These are phyloP conservation scores for Laupala kohalensis DNA, from an alignment of 1,140 invertebrate species.

Conservation along the genomic window DNA sequence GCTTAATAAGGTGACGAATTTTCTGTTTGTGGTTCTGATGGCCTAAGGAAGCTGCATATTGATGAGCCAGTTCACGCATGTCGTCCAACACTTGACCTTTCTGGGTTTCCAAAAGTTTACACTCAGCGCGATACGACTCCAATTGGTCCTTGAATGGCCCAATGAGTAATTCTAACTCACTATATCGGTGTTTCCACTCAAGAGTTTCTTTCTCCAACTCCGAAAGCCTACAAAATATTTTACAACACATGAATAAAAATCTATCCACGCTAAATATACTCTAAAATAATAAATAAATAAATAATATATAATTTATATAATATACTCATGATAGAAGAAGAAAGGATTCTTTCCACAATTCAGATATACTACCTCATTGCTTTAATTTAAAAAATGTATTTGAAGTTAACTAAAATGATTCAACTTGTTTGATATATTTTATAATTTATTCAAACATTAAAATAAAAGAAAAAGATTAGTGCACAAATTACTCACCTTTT, in stretches of 20 bases:
- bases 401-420: too few relatives aligned
- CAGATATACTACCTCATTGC: neutral
- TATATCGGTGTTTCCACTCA: slow-evolving; percentile 15
- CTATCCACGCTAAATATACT: neutral
- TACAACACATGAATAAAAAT: neutral
- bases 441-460: too few relatives aligned
- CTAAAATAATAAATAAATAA: neutral
- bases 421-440: too few relatives aligned
- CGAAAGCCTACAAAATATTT: neutral
- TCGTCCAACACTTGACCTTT: slow-evolving; percentile 26
- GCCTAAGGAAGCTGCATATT: slow-evolving; percentile 46
- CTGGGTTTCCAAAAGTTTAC: slow-evolving; percentile 24
- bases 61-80: slow-evolving; percentile 38
- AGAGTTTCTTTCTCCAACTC: slow-evolving; percentile 3
- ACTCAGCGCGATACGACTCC: slow-evolving; percentile 32
- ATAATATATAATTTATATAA: neutral
- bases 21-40: slow-evolving; percentile 56
- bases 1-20: slow-evolving; percentile 45
- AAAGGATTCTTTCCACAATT: neutral
- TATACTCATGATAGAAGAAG: neutral
- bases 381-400: neutral
- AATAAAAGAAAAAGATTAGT: too few relatives aligned
- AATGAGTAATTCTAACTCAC: slow-evolving; percentile 19
- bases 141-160: slow-evolving; percentile 29
- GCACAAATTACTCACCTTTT: too few relatives aligned